Base-by-base conservation (phyloP, 2,888 invertebrate species). In the Papilio protenor region DNA sequence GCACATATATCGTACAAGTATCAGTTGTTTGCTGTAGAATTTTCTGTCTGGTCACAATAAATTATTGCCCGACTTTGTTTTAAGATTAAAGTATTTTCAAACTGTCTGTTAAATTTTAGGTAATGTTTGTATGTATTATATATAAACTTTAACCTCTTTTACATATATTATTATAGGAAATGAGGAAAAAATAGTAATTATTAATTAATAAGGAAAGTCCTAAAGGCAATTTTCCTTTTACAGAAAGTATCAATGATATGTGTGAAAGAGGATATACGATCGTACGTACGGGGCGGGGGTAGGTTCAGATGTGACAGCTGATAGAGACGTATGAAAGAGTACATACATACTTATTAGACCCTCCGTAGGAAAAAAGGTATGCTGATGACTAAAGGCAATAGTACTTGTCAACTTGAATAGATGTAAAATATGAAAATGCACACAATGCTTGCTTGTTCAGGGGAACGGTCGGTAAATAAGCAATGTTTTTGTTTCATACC, bases 401-500 rank as follows among this genome's bases (percentile, higher is more conserved):
- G 18, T 52, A 6, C 55, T 55, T 10, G 11, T 55, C 55, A 11
- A 55, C 11, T 55, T n/a, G n/a, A 55, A 55, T 55, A 55, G n/a
- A 10, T n/a, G n/a, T 55, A n/a, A n/a, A 10, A 55, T 55, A n/a
- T 55, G 55, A 52, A 52, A 52, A n/a, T 55, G 55, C 10, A 55
- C 11, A 55, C 8, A 55, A 55, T 64, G 8, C 61, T 23, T 64
- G 18, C 61, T 64, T 64, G 16, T 33, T 64, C 8, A 33, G 33
- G 16, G 59, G 27, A 45, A 69, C n/a, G 66, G 8, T 69, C 45
- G 45, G 45, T 14, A 12, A 21, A 45, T 69, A 4, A 45, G 21
- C 21, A 11, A 45, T 69, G 11, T 45, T 69, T 66, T 45, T 66
- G n/a, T 40, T n/a, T 69, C 66, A 45, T 69, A 69, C 4, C 45